Conservation (phyloP, 2,888 invertebrate genomes). For the Drosophila kambysellisi region DNA sequence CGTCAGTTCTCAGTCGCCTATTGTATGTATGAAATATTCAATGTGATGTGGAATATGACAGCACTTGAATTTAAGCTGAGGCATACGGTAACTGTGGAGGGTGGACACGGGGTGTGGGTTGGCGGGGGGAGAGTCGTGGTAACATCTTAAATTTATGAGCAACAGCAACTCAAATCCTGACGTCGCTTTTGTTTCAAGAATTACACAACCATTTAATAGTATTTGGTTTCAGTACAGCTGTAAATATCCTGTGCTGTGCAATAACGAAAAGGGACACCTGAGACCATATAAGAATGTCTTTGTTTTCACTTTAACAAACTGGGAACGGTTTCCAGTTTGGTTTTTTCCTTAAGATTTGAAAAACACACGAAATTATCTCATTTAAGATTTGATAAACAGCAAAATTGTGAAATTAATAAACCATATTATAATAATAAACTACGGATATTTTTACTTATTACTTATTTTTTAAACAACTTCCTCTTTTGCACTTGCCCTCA, state of each 20-base stretch:
- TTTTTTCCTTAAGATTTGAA: not conserved
- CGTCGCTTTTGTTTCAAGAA: slow-evolving; percentile 15
- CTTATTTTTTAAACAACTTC: not conserved
- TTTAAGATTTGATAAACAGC: not conserved
- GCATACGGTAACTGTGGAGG: not conserved
- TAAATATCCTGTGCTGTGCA: not conserved
- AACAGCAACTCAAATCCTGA: slow-evolving; percentile 11
- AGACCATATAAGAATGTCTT: not conserved
- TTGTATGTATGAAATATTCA: slow-evolving; percentile 48
- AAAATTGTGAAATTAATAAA: not conserved
- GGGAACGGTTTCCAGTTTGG: not conserved
- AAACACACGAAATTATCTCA: not conserved
- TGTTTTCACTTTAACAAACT: not conserved
- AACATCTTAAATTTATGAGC: slow-evolving; percentile 43
- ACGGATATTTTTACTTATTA: not conserved
- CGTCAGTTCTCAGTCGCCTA: slow-evolving; percentile 13
- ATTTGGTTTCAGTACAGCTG: not conserved
- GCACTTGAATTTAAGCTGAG: slow-evolving; percentile 39
- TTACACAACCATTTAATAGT: slow-evolving; percentile 10
- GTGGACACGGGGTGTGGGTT: not conserved
- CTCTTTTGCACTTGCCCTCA: not conserved
- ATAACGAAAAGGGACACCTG: not conserved
- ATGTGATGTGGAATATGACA: slow-evolving; percentile 54
- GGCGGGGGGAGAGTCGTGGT: not conserved
- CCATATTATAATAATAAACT: not conserved